A percentile compares a stretch with the other conserved stretches of the same genome.
These are phyloP conservation scores for Plebejus argus DNA, from an alignment of 2,888 invertebrate genomes.

Conservation along the genomic window DNA sequence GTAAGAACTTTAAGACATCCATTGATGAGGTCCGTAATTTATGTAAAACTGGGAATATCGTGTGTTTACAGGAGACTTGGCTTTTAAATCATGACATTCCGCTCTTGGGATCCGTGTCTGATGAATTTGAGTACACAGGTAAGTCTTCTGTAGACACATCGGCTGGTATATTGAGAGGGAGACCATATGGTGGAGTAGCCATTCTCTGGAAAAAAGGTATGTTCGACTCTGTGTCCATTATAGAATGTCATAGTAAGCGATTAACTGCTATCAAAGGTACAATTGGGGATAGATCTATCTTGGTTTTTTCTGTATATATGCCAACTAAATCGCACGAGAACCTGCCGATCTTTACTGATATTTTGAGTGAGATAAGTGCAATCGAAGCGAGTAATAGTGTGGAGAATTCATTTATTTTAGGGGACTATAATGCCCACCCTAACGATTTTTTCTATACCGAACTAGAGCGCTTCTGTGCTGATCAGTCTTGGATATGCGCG, in stretches of 20 bases:
- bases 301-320: slow-evolving; percentile 35
- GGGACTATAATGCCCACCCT: background rate
- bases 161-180: slow-evolving; percentile 25
- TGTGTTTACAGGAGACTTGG: slow-evolving; percentile 6
- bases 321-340: slow-evolving; percentile 29
- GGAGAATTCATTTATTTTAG: background rate
- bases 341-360: slow-evolving; percentile 33
- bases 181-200: slow-evolving; percentile 33
- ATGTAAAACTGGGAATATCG: background rate
- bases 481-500: background rate
- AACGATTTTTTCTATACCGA: background rate
- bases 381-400: slow-evolving; percentile 1
- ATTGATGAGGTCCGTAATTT: background rate
- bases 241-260: slow-evolving; percentile 33
- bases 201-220: slow-evolving; percentile 25
- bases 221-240: slow-evolving; percentile 10
- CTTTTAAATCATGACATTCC: slow-evolving; percentile 4
- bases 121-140: slow-evolving; percentile 33
- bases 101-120: background rate
- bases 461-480: background rate
- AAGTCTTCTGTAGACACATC: slow-evolving; percentile 27
- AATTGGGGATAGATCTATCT: slow-evolving; percentile 17
- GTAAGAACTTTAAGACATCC: background rate
- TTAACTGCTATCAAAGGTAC: slow-evolving; percentile 33
- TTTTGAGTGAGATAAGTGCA: slow-evolving; percentile 32